These are phyloP conservation scores for Electrona antarctica DNA, from an alignment of 2,113 vertebrate species.

Conservation along the genomic window DNA sequence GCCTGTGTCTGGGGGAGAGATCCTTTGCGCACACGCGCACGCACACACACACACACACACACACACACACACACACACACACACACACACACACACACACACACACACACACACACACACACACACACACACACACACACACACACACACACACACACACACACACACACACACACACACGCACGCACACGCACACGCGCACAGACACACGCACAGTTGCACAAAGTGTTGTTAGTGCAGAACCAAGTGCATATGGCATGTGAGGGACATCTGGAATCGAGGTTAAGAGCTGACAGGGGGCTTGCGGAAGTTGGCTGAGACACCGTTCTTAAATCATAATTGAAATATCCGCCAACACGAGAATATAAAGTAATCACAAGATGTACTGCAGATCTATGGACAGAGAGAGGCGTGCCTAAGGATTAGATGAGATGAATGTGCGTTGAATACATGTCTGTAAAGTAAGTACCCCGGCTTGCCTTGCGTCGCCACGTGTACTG, in stretches of 20 bases:
- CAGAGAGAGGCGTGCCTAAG: too few relatives aligned
- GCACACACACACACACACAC: conserved; percentile 35
- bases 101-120: conserved; percentile 18
- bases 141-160: not conserved
- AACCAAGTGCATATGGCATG: not conserved
- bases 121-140: conserved; percentile 17
- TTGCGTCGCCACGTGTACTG: too few relatives aligned
- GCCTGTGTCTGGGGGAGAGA: conserved; percentile 24
- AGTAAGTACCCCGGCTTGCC: too few relatives aligned
- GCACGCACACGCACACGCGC: conserved; percentile 2
- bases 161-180: not conserved
- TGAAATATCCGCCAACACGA: too few relatives aligned
- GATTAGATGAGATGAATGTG: too few relatives aligned
- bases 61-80: conserved; percentile 12
- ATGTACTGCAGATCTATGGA: not conserved
- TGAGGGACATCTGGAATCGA: not conserved
- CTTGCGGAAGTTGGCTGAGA: not conserved
- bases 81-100: not conserved
- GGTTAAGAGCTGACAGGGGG: not conserved
- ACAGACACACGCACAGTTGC: conserved; percentile 33
- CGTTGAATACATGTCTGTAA: too few relatives aligned
- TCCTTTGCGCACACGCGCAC: conserved; percentile 17
- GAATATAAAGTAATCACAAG: not conserved
- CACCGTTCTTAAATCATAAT: too few relatives aligned
- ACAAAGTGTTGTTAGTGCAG: conserved; percentile 2